Conservation (phyloP, 2,888 invertebrate species). For the Coelopa pilipes region DNA sequence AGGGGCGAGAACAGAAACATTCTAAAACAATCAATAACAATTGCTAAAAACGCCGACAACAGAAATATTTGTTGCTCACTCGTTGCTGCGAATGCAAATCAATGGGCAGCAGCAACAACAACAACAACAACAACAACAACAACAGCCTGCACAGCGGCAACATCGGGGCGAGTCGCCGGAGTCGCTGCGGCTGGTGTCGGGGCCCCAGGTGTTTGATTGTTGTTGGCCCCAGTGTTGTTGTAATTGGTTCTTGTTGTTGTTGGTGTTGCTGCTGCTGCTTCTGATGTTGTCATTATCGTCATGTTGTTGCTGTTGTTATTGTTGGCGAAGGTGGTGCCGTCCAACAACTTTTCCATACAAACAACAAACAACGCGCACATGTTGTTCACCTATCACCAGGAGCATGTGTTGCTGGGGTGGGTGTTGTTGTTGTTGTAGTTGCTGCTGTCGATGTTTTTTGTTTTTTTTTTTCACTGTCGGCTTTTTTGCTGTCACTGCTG, state of each 20-base stretch:
- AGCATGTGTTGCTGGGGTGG: constrained; percentile 1
- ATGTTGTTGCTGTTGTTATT: background rate
- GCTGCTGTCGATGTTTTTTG: too few relatives aligned
- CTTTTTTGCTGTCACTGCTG: background rate
- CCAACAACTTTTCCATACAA: background rate
- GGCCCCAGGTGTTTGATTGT: constrained; percentile 28
- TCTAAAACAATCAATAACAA: background rate
- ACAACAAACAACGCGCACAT: constrained; percentile 36
- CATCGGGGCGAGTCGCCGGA: constrained; percentile 36
- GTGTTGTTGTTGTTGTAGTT: constrained; percentile 4
- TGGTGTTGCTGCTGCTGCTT: too few relatives aligned
- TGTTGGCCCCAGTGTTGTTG: background rate
- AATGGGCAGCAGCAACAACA: background rate
- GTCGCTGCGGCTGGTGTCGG: background rate
- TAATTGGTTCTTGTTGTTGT: background rate
- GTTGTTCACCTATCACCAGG: constrained; percentile 26
- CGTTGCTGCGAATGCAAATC: constrained; percentile 14
- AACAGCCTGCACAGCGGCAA: background rate
- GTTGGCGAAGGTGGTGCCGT: constrained; percentile 4
- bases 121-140: too few relatives aligned
- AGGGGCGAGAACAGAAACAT: background rate
- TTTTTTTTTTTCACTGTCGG: too few relatives aligned
- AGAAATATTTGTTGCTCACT: constrained; percentile 5
- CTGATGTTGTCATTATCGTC: too few relatives aligned
- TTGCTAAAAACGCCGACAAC: background rate